Conservation (phyloP, 2,888 invertebrate species). For the Chymomyza procnemis region DNA sequence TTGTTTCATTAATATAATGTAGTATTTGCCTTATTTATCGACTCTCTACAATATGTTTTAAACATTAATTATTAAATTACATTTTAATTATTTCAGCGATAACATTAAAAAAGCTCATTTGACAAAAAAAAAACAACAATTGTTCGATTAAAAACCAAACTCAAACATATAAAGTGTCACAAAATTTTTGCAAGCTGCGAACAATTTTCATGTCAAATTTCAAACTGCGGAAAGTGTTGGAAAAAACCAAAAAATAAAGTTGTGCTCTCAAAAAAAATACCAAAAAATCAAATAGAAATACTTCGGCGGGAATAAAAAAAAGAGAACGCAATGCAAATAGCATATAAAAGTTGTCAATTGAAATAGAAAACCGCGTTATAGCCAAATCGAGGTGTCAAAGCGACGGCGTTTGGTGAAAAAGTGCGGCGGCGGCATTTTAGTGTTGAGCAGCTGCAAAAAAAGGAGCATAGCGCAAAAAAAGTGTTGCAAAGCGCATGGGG, state of each 20-base stretch:
- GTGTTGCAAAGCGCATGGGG: slow-evolving; percentile 69
- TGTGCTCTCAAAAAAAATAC: slow-evolving; percentile 8
- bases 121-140: no score
- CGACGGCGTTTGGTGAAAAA: slow-evolving; percentile 45
- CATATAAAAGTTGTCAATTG: slow-evolving; percentile 52
- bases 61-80: no score
- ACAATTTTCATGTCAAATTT: not conserved
- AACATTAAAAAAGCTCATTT: no score
- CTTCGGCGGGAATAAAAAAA: slow-evolving; percentile 1
- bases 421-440: slow-evolving; percentile 58
- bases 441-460: slow-evolving; percentile 31
- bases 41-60: no score
- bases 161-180: no score
- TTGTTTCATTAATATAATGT: no score
- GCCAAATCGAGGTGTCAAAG: slow-evolving; percentile 67
- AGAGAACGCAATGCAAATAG: slow-evolving; percentile 22
- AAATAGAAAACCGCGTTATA: slow-evolving; percentile 70
- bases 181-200: not conserved
- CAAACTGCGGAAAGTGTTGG: slow-evolving; percentile 5
- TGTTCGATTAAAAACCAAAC: not conserved
- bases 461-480: slow-evolving; percentile 43
- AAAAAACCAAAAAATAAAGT: not conserved
- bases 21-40: no score
- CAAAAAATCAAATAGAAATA: slow-evolving; percentile 37
- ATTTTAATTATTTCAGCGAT: no score